Conservation (phyloP, 2,113 vertebrate species). For the Phyllostomus discolor region DNA sequence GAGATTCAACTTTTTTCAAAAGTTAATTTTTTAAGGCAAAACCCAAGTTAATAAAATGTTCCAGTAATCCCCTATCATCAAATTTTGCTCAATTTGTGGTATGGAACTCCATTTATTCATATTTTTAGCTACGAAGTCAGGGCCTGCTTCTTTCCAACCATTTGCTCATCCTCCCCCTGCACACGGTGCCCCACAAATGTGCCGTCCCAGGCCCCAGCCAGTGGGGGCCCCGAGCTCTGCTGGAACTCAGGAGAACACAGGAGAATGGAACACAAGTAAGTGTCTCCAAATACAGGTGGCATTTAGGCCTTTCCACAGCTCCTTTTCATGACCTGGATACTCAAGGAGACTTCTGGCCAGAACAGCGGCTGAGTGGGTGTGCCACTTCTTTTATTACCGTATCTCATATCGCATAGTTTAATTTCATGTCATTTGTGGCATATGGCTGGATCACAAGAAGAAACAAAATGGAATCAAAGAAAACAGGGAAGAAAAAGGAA, state of each 20-base stretch:
- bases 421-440: slow-evolving; percentile 53
- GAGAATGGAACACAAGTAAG: neutral
- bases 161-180: slow-evolving; percentile 34
- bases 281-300: neutral
- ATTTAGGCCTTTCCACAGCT: neutral
- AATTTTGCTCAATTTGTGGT: slow-evolving; percentile 63
- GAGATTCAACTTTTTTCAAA: slow-evolving; percentile 41
- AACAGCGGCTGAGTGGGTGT: neutral
- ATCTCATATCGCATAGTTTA: slow-evolving; percentile 48
- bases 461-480: slow-evolving; percentile 53
- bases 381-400: neutral
- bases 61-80: slow-evolving; percentile 70
- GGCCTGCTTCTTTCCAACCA: slow-evolving; percentile 28
- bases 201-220: neutral
- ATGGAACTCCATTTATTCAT: slow-evolving; percentile 54
- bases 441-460: slow-evolving; percentile 21
- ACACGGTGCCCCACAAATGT: neutral
- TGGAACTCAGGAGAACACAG: neutral
- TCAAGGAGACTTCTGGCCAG: neutral
- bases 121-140: slow-evolving; percentile 71
- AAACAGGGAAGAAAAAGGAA: slow-evolving; percentile 51
- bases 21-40: slow-evolving; percentile 65
- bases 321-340: slow-evolving; percentile 2
- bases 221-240: neutral
- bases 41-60: slow-evolving; percentile 75